A percentile compares a stretch with the other conserved stretches of the same genome.
Conservation (phyloP, 2,113 vertebrate genomes). For the Telmatochromis brachygnathus region DNA sequence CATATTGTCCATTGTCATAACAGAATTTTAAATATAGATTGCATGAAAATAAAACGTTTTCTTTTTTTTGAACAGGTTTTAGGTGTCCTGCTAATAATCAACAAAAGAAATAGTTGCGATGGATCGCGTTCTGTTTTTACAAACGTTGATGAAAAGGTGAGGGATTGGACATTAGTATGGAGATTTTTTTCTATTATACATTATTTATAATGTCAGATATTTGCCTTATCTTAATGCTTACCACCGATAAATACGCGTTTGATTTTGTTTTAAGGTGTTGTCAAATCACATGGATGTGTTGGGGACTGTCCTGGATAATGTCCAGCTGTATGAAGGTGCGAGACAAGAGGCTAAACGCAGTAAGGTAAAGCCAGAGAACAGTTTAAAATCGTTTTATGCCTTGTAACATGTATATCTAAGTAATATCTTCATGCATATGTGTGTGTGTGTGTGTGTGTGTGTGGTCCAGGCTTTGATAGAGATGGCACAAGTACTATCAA, state of each 20-base stretch:
- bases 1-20: not conserved
- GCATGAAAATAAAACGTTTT: not conserved
- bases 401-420: not conserved
- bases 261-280: slow-evolving; percentile 21
- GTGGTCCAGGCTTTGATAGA: not conserved
- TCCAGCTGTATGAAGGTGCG: slow-evolving; percentile 51
- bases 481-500: not conserved
- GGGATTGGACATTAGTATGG: not conserved
- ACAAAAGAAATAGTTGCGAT: slow-evolving; percentile 13
- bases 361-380: slow-evolving; percentile 17
- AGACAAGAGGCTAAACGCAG: slow-evolving; percentile 55
- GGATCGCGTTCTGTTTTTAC: slow-evolving; percentile 25
- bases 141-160: slow-evolving; percentile 52
- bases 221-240: not conserved
- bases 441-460: not conserved
- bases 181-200: not conserved
- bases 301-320: slow-evolving; percentile 54
- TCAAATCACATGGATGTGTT: slow-evolving; percentile 48
- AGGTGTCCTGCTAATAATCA: slow-evolving; percentile 36
- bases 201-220: not conserved
- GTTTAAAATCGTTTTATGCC: not conserved
- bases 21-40: not conserved
- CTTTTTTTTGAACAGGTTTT: slow-evolving; percentile 27
- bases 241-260: not conserved
- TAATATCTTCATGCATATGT: not conserved